Conservation (phyloP, 2,888 invertebrate species). For the Andricus curvator region DNA sequence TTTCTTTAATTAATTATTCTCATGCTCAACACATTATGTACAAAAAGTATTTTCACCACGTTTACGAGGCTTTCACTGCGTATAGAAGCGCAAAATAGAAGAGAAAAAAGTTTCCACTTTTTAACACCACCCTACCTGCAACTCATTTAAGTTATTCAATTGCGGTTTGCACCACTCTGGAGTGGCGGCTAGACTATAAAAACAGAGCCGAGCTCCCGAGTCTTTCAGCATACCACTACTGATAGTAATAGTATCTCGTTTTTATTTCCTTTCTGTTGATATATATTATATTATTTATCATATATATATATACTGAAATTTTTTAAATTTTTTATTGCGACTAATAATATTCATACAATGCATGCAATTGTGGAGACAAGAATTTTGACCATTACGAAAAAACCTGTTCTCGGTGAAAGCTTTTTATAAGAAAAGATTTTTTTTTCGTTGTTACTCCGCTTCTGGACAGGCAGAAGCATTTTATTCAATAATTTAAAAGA, state of each 20-base stretch:
- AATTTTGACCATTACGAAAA: too few relatives aligned
- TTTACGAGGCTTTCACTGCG: not conserved
- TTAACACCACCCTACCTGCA: not conserved
- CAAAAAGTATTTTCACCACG: not conserved
- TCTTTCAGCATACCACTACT: not conserved
- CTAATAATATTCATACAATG: too few relatives aligned
- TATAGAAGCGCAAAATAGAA: not conserved
- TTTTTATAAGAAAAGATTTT: too few relatives aligned
- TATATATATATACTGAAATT: too few relatives aligned
- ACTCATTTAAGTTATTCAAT: conserved; percentile 2
- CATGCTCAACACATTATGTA: not conserved
- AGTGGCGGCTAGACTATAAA: not conserved
- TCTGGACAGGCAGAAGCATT: too few relatives aligned
- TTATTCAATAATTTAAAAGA: too few relatives aligned
- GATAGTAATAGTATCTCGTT: not conserved
- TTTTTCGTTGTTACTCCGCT: too few relatives aligned
- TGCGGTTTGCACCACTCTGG: not conserved
- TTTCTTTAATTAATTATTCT: not conserved
- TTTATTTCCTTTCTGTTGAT: not conserved
- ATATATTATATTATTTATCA: too few relatives aligned
- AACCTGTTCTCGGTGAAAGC: too few relatives aligned
- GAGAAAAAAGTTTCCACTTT: not conserved
- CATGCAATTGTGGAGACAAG: too few relatives aligned
- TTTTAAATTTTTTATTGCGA: too few relatives aligned
- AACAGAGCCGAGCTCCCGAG: not conserved